phyloP scores from a whole-genome alignment of 2,888 invertebrate genomes.

The Rhamphomyia laevipes region DNA sequence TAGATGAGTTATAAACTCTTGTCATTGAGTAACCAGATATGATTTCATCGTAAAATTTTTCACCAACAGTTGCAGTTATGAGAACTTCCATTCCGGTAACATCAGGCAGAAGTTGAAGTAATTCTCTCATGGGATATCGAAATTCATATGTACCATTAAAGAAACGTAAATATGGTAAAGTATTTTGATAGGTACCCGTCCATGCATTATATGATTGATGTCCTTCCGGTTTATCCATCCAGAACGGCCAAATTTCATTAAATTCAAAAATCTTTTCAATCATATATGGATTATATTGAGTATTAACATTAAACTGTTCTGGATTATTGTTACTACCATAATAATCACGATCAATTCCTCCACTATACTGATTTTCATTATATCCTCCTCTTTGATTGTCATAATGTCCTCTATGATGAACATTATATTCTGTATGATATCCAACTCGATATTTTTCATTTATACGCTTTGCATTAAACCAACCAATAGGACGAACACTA shows the following conservation, averaged over 20 bases:
- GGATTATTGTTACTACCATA: constrained; percentile 12
- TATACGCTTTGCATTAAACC: constrained; percentile 44
- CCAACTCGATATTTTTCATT: constrained; percentile 42
- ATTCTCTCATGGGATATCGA: constrained; percentile 70
- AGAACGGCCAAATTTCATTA: constrained; percentile 69
- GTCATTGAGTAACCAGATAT: constrained; percentile 80
- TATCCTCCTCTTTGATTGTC: neutral
- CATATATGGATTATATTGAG: constrained; percentile 41
- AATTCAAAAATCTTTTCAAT: constrained; percentile 66
- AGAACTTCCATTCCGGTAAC: constrained; percentile 59
- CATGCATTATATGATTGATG: constrained; percentile 33
- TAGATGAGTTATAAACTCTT: constrained; percentile 75
- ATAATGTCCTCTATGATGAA: neutral
- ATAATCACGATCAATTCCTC: too few relatives aligned
- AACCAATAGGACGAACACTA: constrained; percentile 57
- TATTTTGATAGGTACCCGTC: constrained; percentile 39
- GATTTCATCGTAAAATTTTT: constrained; percentile 68
- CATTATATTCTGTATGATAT: constrained; percentile 15
- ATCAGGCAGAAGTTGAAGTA: constrained; percentile 44
- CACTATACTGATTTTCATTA: neutral
- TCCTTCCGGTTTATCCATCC: constrained; percentile 55
- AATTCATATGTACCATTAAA: constrained; percentile 85
- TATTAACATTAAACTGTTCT: constrained; percentile 21
- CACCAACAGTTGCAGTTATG: constrained; percentile 77
- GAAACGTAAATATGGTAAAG: constrained; percentile 60